Conservation (phyloP, 1,140 invertebrate genomes). For the Mycetomoellerius zeteki region DNA sequence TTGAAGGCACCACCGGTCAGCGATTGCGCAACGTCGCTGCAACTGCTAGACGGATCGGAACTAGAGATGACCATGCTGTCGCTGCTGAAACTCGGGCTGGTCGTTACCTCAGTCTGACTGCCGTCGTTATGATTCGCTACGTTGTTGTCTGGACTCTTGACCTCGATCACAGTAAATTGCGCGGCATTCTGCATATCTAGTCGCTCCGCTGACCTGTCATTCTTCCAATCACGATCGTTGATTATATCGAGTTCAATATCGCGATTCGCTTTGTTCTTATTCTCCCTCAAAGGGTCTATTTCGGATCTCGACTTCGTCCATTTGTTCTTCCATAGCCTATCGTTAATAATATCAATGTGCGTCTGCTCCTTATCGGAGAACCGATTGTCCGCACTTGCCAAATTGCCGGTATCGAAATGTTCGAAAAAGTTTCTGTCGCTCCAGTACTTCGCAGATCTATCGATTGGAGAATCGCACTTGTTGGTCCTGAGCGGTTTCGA, state of each 20-base stretch:
- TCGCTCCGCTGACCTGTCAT: slow-evolving; percentile 18
- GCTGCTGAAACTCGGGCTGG: slow-evolving; percentile 84
- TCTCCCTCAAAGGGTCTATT: slow-evolving; percentile 3
- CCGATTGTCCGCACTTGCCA: slow-evolving; percentile 29
- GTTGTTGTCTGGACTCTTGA: slow-evolving; percentile 78
- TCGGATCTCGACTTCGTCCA: slow-evolving; percentile 76
- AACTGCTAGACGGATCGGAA: slow-evolving; percentile 85
- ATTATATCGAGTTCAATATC: slow-evolving; percentile 81
- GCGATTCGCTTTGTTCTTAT: slow-evolving; percentile 44
- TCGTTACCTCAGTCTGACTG: slow-evolving; percentile 76
- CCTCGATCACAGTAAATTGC: slow-evolving; percentile 82
- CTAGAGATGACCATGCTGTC: slow-evolving; percentile 84
- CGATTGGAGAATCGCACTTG: slow-evolving; percentile 55
- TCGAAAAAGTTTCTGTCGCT: slow-evolving; percentile 56
- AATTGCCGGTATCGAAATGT: background rate
- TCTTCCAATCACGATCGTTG: slow-evolving; percentile 83
- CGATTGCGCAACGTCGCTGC: slow-evolving; percentile 79
- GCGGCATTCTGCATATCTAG: slow-evolving; percentile 10
- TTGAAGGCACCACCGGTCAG: slow-evolving; percentile 56
- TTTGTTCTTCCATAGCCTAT: slow-evolving; percentile 84
- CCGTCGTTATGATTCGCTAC: slow-evolving; percentile 68
- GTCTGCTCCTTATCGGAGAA: slow-evolving; percentile 58
- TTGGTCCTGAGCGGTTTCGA: slow-evolving; percentile 52
- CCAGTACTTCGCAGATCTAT: slow-evolving; percentile 63
- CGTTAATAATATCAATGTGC: slow-evolving; percentile 83